Evolutionary conservation across 2,888 invertebrate species (phyloP), one percentile per base, ranked within the genome.

Genomic region (Orthonevra nobilis): DNA sequence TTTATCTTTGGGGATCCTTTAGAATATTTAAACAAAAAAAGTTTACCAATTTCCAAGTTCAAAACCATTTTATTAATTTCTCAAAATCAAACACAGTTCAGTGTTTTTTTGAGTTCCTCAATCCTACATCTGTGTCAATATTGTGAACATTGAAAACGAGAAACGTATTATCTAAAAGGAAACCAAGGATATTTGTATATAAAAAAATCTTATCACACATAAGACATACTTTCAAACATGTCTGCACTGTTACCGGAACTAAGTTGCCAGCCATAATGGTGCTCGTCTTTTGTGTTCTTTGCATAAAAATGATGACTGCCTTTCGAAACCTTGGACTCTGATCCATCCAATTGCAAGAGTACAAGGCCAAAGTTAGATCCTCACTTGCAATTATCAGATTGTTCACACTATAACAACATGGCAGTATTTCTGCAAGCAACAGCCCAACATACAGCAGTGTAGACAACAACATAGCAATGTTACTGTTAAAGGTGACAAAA

Each of bases 221-320:
- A 0, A 54, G 10, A 19, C 12, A 12, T 61, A 83, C 84, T 63
- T 61, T 58, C 3, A 83, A 7, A 69, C 83, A 85, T 17, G 84
- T 82, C 42, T 83, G 83, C 69, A 85, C 50, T 6, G 83, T 82
- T 0, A 83, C 81, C 2, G 84, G 83, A n/a, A 82, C 81, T 70
- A 84, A 61, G 50, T 81, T 79, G 0, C 83, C 85, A 2, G 84
- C 84, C 61, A 82, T 32, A 9, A 84, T 74, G 0, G 64, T 63
- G 5, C 69, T 82, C 1, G 28, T 46, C 14, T 79, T 81, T 54
- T 84, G 84, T 0, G 84, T 82, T 48, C 84, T 83, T 54, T 84
- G 84, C 84, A 85, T 84, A 26, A 85, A 84, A 50, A 84, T 84
- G 0, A 84, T 84, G 7, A 84, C 40, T 3, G 81, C 82, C 52